Conservation (phyloP, 1,140 invertebrate genomes). For the Atopsyche davidsoni region DNA sequence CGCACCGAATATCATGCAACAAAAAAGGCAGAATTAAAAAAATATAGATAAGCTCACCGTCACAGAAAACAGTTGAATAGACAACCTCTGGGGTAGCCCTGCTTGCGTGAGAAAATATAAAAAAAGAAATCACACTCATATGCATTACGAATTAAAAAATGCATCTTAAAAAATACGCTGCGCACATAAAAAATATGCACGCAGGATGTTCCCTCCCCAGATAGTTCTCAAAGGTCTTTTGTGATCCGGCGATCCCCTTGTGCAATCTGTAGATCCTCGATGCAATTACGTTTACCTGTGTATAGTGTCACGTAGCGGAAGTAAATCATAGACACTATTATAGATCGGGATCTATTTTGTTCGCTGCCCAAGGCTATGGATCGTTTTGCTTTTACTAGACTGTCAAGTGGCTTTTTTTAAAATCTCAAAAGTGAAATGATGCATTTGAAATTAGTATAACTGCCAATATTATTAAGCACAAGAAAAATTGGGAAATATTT, state of each 20-base stretch:
- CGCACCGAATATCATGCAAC: too few relatives aligned
- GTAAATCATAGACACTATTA: conserved; percentile 29
- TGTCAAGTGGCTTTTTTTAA: too few relatives aligned
- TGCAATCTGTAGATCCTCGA: background rate
- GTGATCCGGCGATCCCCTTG: conserved; percentile 12
- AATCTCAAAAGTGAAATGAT: too few relatives aligned
- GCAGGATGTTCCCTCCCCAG: conserved; percentile 19
- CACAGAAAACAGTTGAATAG: too few relatives aligned
- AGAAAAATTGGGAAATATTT: too few relatives aligned
- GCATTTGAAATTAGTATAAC: too few relatives aligned
- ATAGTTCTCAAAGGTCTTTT: conserved; percentile 11
- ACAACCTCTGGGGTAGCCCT: too few relatives aligned
- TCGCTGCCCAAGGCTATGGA: too few relatives aligned
- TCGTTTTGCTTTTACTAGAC: too few relatives aligned
- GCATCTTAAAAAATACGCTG: conserved; percentile 16
- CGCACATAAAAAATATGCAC: conserved; percentile 12
- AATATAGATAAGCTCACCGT: conserved; percentile 18
- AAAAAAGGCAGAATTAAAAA: conserved; percentile 6
- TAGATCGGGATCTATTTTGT: conserved; percentile 17
- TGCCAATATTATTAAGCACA: too few relatives aligned
- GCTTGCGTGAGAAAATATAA: conserved; percentile 28
- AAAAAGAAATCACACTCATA: conserved; percentile 26
- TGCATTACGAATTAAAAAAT: conserved; percentile 30
- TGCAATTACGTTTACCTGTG: conserved; percentile 27
- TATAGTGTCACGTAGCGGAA: conserved; percentile 17